Evolutionary conservation across 2,797 vertebrate species (phyloP).

Genomic region (Cyclura pinguis): DNA sequence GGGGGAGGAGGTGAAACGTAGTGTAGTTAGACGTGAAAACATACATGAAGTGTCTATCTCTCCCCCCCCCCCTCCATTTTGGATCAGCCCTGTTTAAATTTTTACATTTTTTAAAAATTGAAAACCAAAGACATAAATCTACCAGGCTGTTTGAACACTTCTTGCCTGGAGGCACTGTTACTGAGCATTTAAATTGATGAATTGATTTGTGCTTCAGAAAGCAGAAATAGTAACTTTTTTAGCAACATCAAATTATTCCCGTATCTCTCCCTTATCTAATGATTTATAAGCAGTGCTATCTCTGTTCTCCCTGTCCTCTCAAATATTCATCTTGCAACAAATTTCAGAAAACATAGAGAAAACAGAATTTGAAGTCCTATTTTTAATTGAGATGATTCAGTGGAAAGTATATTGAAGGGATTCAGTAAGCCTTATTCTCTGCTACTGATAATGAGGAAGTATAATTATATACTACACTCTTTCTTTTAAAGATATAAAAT

Average conservation of each 20-base stretch:
- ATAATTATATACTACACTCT: not conserved
- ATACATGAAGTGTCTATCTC: not conserved
- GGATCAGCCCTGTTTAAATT: not conserved
- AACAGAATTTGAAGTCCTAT: not conserved
- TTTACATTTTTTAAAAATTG: not conserved
- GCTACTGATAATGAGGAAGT: too few relatives aligned
- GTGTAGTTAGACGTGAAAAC: not conserved
- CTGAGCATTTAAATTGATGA: not conserved
- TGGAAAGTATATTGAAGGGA: not conserved
- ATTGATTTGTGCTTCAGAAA: not conserved
- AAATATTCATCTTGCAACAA: not conserved
- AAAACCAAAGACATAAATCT: not conserved
- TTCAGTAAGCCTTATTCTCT: not conserved
- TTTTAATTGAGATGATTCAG: not conserved
- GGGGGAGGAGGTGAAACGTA: too few relatives aligned
- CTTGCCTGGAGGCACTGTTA: not conserved
- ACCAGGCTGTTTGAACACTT: not conserved
- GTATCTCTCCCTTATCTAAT: not conserved
- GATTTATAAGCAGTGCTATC: not conserved
- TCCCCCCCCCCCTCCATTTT: not conserved
- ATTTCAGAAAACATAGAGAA: not conserved
- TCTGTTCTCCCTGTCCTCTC: not conserved
- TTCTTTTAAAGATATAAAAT: conserved; percentile 9
- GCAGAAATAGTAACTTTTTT: not conserved
- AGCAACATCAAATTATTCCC: not conserved